Evolutionary conservation across 2,888 invertebrate species (phyloP), one percentile per base, ranked within the genome.

Genomic region (Ormyrus rosae): DNA sequence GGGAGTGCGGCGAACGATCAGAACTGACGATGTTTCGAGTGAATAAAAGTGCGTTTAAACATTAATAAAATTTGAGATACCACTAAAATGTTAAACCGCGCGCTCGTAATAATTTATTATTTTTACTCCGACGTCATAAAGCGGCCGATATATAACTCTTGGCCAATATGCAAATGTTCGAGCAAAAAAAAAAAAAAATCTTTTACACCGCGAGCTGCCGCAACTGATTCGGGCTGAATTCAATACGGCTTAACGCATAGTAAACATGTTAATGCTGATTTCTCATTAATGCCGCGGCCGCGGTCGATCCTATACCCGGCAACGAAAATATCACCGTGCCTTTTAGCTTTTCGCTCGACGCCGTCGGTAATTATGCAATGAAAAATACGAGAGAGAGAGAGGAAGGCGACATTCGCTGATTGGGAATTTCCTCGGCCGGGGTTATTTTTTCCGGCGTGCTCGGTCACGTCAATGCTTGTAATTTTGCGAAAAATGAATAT

Each of bases 401-500:
- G 3, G 1, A 2, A 0, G 2, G 34, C 48, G 64, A 69, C 69
- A 61, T 69, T 76, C 55, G 60, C 60, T 70, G 67, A 72, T 78
- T 78, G 78, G 72, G 61, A 71, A 72, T 71, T 71, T 64, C 13
- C 56, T 51, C 13, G 2, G 53, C n/a, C 53, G 60, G 8, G 50
- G 10, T 34, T 65, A 58, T 71, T 77, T 77, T 77, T 70, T 34
- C 48, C 48, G 46, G 13, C 45, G 51, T 11, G 58, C 45, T 45
- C 9, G 46, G 56, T 13, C 74, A n/a, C 45, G 34, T 50, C 7
- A 2, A 8, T 64, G 7, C 51, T 55, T 71, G 72, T 78, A 72
- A 78, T 78, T 72, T 61, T 8, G 60, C 50, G 58, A 50, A 77
- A 70, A 78, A 72, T 78, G 67, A 63, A 80, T 80, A 67, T 80